These are phyloP conservation scores for Corydoras sp. DNA, from an alignment of 2,113 vertebrate genomes.

Conservation along the genomic window DNA sequence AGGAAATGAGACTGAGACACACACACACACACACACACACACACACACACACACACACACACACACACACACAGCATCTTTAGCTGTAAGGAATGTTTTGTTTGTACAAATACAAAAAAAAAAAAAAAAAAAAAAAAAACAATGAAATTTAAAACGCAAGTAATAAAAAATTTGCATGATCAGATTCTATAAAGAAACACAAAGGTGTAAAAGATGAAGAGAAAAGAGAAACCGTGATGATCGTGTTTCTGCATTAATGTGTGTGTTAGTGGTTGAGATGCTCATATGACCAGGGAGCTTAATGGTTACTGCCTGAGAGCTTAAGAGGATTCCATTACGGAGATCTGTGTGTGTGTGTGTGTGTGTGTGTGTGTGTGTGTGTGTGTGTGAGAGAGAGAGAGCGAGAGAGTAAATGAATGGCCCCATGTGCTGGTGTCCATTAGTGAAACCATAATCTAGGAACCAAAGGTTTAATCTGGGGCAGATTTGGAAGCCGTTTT, in stretches of 20 bases:
- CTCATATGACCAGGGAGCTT: constrained; percentile 27
- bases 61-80: too few species aligned
- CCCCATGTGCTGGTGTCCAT: neutral
- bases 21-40: too few species aligned
- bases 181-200: too few species aligned
- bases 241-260: constrained; percentile 18
- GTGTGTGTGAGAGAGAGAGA: neutral
- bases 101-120: too few species aligned
- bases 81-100: too few species aligned
- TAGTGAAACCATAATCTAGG: constrained; percentile 1
- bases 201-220: neutral
- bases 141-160: too few species aligned
- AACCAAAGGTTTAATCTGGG: constrained; percentile 27
- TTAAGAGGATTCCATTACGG: constrained; percentile 41
- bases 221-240: neutral
- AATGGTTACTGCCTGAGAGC: constrained; percentile 29
- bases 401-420: neutral
- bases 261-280: neutral
- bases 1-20: too few species aligned
- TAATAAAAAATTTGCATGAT: too few species aligned
- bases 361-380: constrained; percentile 8
- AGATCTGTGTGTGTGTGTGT: constrained; percentile 10
- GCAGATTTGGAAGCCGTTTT: constrained; percentile 26
- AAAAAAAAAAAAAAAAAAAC: too few species aligned
- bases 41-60: too few species aligned